Evolutionary conservation across 2,113 vertebrate species (phyloP).

Genomic region (Hassar affinis): DNA sequence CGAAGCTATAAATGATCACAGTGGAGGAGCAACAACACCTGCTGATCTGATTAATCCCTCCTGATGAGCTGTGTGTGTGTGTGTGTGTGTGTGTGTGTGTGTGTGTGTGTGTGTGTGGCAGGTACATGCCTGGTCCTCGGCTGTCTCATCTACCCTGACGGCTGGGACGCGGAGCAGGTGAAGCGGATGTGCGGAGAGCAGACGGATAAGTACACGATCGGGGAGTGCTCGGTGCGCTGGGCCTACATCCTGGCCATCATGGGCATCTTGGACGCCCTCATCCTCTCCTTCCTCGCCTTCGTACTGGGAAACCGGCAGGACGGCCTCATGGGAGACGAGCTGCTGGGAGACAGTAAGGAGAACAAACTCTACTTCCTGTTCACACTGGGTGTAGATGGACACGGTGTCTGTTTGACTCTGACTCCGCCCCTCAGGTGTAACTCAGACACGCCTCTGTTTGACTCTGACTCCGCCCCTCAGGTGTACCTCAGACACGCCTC

Average conservation of each 20-base stretch:
- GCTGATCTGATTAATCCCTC: constrained; percentile 11
- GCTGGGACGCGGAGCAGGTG: constrained; percentile 98
- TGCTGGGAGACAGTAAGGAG: constrained; percentile 96
- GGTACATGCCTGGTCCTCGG: constrained; percentile 95
- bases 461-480: no score
- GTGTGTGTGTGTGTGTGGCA: constrained; percentile 59
- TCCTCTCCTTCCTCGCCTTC: constrained; percentile 78
- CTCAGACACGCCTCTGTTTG: no score
- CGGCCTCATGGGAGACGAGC: constrained; percentile 93
- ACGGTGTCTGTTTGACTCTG: not conserved
- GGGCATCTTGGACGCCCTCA: constrained; percentile 92
- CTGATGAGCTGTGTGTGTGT: constrained; percentile 9
- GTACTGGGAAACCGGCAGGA: constrained; percentile 93
- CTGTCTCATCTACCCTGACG: constrained; percentile 98
- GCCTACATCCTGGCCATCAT: constrained; percentile 97
- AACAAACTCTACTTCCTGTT: not conserved
- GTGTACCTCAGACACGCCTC: no score
- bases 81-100: constrained; percentile 21
- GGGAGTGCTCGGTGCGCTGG: constrained; percentile 84
- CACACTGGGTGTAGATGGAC: no score
- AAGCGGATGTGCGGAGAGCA: constrained; percentile 97
- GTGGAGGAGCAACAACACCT: constrained; percentile 7
- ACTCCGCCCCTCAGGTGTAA: no score
- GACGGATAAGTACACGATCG: constrained; percentile 97
- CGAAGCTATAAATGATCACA: constrained; percentile 21